Conservation (phyloP, 2,113 vertebrate species). For the Synodontis membranacea region DNA sequence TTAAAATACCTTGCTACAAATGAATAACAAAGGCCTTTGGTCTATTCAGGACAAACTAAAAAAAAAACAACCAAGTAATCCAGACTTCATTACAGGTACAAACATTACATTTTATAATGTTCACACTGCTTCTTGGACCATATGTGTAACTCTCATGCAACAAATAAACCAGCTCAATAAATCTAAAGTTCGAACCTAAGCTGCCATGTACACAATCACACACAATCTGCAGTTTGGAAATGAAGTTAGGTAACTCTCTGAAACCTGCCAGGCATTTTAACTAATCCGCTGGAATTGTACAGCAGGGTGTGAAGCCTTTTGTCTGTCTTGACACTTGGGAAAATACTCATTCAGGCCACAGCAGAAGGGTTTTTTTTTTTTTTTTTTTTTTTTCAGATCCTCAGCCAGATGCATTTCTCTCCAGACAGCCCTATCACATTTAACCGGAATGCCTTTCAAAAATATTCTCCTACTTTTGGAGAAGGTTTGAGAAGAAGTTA, state of each 20-base stretch:
- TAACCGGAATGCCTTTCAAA: conserved; percentile 5
- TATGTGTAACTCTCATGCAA: neutral
- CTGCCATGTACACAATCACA: neutral
- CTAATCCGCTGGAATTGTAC: conserved; percentile 56
- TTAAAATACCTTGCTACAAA: conserved; percentile 30
- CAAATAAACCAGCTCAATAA: neutral
- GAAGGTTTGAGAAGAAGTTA: neutral
- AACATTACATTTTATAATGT: neutral
- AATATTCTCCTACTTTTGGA: conserved; percentile 43
- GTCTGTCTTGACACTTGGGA: conserved; percentile 49
- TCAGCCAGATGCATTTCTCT: conserved; percentile 53
- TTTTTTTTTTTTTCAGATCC: conserved; percentile 35
- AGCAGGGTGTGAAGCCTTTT: conserved; percentile 59
- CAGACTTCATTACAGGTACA: neutral
- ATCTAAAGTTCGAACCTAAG: neutral
- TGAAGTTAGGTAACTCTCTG: conserved; percentile 50
- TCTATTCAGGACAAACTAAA: neutral
- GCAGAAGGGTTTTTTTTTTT: conserved; percentile 8
- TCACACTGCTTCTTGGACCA: neutral
- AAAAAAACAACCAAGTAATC: neutral
- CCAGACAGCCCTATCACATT: conserved; percentile 46
- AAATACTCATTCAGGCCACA: conserved; percentile 51
- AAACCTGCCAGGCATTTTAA: conserved; percentile 52
- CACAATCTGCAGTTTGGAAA: conserved; percentile 32
- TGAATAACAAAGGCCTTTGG: conserved; percentile 16